A percentile compares a stretch with the other conserved stretches of the same genome.
Evolutionary conservation across 2,113 vertebrate genomes (phyloP).

Genomic region (Xyrauchen texanus): DNA sequence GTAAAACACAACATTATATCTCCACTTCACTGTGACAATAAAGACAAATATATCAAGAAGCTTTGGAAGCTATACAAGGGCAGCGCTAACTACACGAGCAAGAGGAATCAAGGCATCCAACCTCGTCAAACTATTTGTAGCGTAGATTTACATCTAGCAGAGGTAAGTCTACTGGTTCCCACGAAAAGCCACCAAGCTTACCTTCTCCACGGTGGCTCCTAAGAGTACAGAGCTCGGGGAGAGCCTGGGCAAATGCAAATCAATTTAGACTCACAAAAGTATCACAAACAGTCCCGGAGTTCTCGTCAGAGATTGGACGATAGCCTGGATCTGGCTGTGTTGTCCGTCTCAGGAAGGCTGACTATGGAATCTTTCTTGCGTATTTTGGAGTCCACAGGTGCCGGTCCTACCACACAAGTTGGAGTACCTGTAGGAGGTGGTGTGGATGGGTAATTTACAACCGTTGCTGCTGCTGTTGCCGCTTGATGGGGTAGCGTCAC

Average conservation of each 20-base stretch:
- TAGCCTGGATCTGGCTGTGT: conserved; percentile 84
- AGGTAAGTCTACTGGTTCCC: conserved; percentile 2
- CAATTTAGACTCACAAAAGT: conserved; percentile 24
- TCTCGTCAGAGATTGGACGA: conserved; percentile 96
- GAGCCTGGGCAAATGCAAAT: background rate
- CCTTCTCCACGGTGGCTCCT: background rate
- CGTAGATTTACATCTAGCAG: conserved; percentile 62
- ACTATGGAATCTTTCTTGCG: conserved; percentile 83
- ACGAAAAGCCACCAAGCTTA: conserved; percentile 22
- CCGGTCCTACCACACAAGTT: conserved; percentile 64
- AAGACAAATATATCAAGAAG: conserved; percentile 72
- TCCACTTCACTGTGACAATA: conserved; percentile 73
- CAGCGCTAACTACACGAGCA: conserved; percentile 73
- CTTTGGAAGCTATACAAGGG: conserved; percentile 73
- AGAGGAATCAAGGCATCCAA: conserved; percentile 69
- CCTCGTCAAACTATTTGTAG: conserved; percentile 61
- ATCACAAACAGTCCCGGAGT: conserved; percentile 11
- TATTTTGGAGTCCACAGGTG: conserved; percentile 77
- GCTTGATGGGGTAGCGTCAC: conserved; percentile 70
- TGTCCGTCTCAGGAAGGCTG: conserved; percentile 87
- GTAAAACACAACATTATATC: conserved; percentile 61
- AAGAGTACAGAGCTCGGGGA: background rate
- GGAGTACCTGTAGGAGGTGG: conserved; percentile 63
- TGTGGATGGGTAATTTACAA: conserved; percentile 64
- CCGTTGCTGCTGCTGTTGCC: conserved; percentile 51